A percentile compares a stretch with the other conserved stretches of the same genome.
Evolutionary conservation across 2,888 invertebrate species (phyloP).

Genomic region (Agonum fuliginosum): DNA sequence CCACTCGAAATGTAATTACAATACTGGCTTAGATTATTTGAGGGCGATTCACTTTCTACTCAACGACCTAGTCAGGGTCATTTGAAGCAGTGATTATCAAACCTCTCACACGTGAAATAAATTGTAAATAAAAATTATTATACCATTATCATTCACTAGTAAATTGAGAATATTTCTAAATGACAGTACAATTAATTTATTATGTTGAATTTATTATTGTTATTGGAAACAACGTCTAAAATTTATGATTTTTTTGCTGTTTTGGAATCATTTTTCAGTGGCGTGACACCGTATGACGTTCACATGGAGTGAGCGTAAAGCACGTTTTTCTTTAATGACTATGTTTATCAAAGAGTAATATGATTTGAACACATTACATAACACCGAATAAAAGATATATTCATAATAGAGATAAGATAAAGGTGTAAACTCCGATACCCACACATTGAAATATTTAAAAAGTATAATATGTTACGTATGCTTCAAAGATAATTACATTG

Average conservation of each 20-base stretch:
- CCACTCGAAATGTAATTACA: conserved; percentile 36
- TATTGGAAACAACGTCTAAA: background rate
- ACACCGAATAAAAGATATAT: background rate
- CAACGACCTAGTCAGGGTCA: conserved; percentile 57
- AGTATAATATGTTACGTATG: background rate
- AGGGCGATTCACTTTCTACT: conserved; percentile 57
- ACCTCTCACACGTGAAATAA: background rate
- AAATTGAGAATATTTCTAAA: no score
- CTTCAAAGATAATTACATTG: background rate
- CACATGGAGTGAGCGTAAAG: conserved; percentile 14
- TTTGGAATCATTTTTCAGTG: conserved; percentile 32
- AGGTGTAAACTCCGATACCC: background rate
- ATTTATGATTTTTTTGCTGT: background rate
- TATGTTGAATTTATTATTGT: background rate
- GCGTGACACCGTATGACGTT: conserved; percentile 54
- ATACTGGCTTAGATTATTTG: conserved; percentile 59
- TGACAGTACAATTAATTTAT: background rate
- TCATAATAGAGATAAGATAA: background rate
- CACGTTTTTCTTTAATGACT: conserved; percentile 36
- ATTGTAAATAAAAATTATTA: background rate
- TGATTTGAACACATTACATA: background rate
- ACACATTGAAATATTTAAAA: background rate
- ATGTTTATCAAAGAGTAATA: background rate
- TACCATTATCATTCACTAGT: background rate
- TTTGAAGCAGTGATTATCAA: conserved; percentile 60